phyloP scores from a whole-genome alignment of 2,113 vertebrate genomes.

The Notechis scutatus region DNA sequence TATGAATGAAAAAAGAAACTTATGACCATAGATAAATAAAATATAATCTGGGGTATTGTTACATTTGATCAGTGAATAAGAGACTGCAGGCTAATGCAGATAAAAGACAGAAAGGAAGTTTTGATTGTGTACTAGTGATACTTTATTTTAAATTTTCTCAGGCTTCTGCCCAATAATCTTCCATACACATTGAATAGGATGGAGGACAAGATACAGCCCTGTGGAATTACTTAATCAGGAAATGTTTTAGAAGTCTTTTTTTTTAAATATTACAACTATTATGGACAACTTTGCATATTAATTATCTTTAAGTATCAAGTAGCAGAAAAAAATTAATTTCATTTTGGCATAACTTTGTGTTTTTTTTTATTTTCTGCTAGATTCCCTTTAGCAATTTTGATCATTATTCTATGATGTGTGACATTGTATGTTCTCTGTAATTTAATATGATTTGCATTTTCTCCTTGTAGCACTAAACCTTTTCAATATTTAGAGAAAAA shows the following conservation, averaged over 20 bases:
- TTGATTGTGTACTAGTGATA: not conserved
- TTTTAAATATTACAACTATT: not conserved
- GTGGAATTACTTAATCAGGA: not conserved
- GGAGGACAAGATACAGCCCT: not conserved
- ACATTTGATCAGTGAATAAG: not conserved
- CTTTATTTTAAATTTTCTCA: slow-evolving; percentile 15
- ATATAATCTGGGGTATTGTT: not conserved
- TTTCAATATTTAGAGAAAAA: slow-evolving; percentile 35
- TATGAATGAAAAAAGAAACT: not conserved
- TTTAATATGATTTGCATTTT: slow-evolving; percentile 44
- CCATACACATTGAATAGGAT: not conserved
- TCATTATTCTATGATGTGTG: slow-evolving; percentile 24
- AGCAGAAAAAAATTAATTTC: slow-evolving; percentile 25
- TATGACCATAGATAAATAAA: not conserved
- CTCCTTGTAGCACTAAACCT: slow-evolving; percentile 22
- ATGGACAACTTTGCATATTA: not conserved
- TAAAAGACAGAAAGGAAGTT: too few species aligned
- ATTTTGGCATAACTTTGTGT: not conserved
- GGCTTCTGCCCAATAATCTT: not conserved
- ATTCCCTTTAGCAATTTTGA: slow-evolving; percentile 30
- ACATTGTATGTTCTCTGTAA: slow-evolving; percentile 40
- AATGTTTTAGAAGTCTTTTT: not conserved
- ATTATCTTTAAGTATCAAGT: slow-evolving; percentile 5
- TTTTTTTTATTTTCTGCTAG: slow-evolving; percentile 32
- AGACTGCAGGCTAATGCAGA: not conserved